Conservation (phyloP, 2,113 vertebrate genomes). For the Phainopepla nitens region DNA sequence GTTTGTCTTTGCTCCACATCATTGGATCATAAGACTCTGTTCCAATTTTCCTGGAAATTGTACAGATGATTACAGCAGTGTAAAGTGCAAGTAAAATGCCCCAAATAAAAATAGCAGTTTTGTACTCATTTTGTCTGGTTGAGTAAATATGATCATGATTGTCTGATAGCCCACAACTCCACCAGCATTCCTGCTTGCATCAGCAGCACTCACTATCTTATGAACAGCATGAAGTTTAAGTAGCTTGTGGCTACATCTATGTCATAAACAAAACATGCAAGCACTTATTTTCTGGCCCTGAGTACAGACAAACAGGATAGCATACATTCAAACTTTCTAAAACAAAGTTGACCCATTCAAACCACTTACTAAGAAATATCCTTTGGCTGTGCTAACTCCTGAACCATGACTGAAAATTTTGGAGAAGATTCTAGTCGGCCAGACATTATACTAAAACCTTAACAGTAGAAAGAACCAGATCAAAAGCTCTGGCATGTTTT, state of each 20-base stretch:
- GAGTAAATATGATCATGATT: background rate
- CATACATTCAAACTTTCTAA: background rate
- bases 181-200: background rate
- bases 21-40: background rate
- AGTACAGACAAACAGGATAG: background rate
- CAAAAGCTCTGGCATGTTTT: background rate
- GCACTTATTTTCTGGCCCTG: background rate
- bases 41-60: slow-evolving; percentile 16
- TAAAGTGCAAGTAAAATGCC: slow-evolving; percentile 15
- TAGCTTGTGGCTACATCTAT: background rate
- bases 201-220: background rate
- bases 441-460: background rate
- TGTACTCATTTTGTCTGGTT: background rate
- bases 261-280: background rate
- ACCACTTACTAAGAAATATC: background rate
- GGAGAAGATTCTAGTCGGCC: background rate
- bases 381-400: background rate
- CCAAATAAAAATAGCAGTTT: background rate
- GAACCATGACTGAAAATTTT: background rate
- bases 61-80: background rate
- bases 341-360: background rate
- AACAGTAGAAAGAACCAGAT: background rate
- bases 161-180: background rate
- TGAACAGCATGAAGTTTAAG: background rate
- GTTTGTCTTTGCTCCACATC: background rate